Percentiles rank a stretch among this genome's conserved stretches.
phyloP scores from a whole-genome alignment of 35 echinoderm and acorn worm genomes.

The Holothuria glaberrima region DNA sequence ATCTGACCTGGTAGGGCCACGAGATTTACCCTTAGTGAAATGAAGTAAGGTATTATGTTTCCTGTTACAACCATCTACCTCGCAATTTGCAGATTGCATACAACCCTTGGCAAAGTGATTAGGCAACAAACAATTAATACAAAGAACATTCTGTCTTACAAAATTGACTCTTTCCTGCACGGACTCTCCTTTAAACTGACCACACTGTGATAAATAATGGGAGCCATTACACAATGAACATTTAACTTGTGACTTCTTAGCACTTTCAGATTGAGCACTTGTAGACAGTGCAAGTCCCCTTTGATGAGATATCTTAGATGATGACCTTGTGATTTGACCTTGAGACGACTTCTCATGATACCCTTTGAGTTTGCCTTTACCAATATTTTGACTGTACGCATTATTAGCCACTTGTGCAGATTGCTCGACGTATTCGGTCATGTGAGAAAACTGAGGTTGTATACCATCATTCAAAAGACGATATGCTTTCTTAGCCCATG shows the following conservation, averaged over 20 bases:
- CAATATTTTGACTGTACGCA: constrained; percentile 58
- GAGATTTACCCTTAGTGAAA: not conserved
- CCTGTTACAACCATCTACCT: constrained; percentile 26
- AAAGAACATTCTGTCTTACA: constrained; percentile 17
- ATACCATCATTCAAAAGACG: constrained; percentile 22
- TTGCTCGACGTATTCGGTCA: constrained; percentile 61
- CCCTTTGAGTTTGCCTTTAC: not conserved
- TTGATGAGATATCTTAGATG: not conserved
- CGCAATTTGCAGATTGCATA: not conserved
- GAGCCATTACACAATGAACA: not conserved
- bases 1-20: too few relatives aligned
- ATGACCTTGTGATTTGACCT: not conserved
- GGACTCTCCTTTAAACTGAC: constrained; percentile 36
- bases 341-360: not conserved
- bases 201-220: not conserved
- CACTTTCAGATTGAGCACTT: not conserved
- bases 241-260: not conserved
- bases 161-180: constrained; percentile 48
- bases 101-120: constrained; percentile 52
- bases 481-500: constrained; percentile 50
- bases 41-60: constrained; percentile 66
- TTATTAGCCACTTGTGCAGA: constrained; percentile 47
- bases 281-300: not conserved
- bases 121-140: constrained; percentile 60
- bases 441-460: constrained; percentile 27